These are phyloP conservation scores for Andrena minutula DNA, from an alignment of 2,888 invertebrate genomes.

Conservation along the genomic window DNA sequence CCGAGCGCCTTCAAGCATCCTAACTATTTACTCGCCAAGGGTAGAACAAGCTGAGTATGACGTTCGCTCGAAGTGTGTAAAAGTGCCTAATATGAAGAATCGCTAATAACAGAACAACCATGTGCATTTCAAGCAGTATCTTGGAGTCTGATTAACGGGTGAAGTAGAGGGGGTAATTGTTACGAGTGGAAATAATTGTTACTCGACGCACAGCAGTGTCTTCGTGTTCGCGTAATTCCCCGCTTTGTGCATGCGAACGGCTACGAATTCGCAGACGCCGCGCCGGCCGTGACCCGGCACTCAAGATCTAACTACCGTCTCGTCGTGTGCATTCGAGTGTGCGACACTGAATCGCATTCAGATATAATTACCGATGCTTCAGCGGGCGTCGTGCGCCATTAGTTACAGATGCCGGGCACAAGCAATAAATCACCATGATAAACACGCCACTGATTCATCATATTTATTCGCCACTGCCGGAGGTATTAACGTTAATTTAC, in stretches of 20 bases:
- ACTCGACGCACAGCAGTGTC: not conserved
- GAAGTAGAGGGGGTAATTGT: not conserved
- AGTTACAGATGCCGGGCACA: conserved; percentile 55
- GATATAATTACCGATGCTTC: conserved; percentile 64
- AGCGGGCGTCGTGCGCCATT: conserved; percentile 54
- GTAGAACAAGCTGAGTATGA: too few species aligned
- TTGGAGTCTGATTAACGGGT: too few species aligned
- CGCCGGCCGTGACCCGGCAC: not conserved
- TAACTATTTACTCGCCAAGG: too few species aligned
- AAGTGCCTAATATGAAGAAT: too few species aligned
- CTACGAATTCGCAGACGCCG: conserved; percentile 9
- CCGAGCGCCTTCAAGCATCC: too few species aligned
- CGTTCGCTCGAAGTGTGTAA: too few species aligned
- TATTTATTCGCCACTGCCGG: conserved; percentile 41
- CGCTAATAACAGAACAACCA: too few species aligned
- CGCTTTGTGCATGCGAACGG: not conserved
- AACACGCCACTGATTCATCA: conserved; percentile 56
- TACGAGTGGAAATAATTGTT: not conserved
- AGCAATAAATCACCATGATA: conserved; percentile 62
- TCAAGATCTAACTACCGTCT: conserved; percentile 19
- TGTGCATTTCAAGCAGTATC: too few species aligned
- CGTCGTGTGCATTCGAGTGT: conserved; percentile 37
- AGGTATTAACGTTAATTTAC: conserved; percentile 42
- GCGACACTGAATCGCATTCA: conserved; percentile 57
- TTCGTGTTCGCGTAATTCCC: not conserved